Percentiles rank a stretch among this genome's conserved stretches.
Conservation (phyloP, 64 coral and sea anemone species). For the Trachythela sp. region DNA sequence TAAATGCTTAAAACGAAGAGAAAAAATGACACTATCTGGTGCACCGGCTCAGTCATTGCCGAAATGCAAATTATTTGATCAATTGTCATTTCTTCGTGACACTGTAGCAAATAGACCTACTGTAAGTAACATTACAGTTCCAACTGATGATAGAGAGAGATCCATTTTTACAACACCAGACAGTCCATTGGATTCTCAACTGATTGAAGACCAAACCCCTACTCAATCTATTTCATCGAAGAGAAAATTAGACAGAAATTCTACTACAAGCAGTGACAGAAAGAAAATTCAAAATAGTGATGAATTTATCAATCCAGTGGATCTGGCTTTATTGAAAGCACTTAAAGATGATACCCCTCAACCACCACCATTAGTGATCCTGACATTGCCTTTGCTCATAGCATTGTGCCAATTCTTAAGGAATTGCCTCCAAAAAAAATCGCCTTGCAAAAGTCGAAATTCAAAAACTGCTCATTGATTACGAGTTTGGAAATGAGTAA, state of each 20-base stretch:
- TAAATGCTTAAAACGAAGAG: not conserved
- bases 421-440: not conserved
- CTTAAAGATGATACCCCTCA: no score
- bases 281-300: no score
- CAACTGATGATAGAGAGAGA: no score
- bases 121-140: not conserved
- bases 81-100: not conserved
- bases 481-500: not conserved
- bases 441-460: not conserved
- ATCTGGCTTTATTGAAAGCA: no score
- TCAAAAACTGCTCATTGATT: not conserved
- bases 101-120: not conserved
- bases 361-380: not conserved
- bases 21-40: not conserved
- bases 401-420: not conserved
- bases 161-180: no score
- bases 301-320: no score
- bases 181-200: no score
- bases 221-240: no score
- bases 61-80: not conserved
- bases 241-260: no score
- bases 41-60: not conserved
- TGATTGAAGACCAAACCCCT: no score
- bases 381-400: no score
- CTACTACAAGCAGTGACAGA: no score